Percentiles rank a stretch among this genome's conserved stretches.
These are phyloP conservation scores for Eurytoma adleriae DNA, from an alignment of 2,888 invertebrate genomes.

Conservation along the genomic window DNA sequence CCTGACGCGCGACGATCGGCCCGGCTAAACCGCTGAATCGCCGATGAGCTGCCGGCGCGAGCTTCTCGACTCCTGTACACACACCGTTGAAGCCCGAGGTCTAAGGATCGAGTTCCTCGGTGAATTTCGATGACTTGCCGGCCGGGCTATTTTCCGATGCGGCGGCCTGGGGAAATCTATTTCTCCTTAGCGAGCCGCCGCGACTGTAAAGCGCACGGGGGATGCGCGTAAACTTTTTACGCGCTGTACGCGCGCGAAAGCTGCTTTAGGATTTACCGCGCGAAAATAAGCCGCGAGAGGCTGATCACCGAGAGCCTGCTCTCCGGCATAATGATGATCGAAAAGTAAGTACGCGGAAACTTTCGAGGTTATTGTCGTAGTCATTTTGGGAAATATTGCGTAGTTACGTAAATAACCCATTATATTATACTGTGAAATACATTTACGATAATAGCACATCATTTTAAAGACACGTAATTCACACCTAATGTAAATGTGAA, in stretches of 20 bases:
- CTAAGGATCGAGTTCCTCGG: background rate
- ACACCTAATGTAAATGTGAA: too few species aligned
- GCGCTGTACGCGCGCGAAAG: background rate
- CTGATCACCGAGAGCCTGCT: background rate
- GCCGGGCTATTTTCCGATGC: background rate
- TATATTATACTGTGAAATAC: too few species aligned
- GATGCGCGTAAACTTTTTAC: conserved; percentile 21
- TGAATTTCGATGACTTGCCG: conserved; percentile 11
- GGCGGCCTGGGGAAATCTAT: background rate
- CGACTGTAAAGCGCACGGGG: conserved; percentile 12
- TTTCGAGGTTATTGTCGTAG: background rate
- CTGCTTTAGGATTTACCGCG: background rate
- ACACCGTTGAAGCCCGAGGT: too few species aligned
- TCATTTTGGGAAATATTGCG: background rate
- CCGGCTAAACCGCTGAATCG: conserved; percentile 41
- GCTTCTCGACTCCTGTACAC: background rate
- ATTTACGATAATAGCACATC: too few species aligned
- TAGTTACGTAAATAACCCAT: too few species aligned
- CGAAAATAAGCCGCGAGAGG: background rate
- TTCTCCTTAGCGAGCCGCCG: background rate
- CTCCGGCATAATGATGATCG: background rate
- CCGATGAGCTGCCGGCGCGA: conserved; percentile 1
- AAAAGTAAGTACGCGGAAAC: background rate
- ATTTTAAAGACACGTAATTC: too few species aligned
- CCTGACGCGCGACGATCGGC: background rate